Evolutionary conservation across 2,888 invertebrate species (phyloP).

Genomic region (Phyto melanocephala): DNA sequence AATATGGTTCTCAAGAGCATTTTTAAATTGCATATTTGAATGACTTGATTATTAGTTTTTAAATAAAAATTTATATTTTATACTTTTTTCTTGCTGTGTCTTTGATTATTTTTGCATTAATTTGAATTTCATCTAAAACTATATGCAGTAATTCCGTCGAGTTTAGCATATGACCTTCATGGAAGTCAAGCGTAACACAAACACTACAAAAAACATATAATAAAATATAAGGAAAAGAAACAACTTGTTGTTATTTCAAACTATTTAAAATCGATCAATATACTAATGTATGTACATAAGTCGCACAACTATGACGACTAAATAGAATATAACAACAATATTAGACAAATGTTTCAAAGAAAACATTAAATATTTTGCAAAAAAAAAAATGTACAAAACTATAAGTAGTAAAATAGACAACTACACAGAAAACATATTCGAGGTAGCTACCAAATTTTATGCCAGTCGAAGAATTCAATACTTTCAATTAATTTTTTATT

Average conservation of each 20-base stretch:
- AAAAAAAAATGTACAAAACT: too few species aligned
- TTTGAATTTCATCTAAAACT: neutral
- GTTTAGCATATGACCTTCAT: slow-evolving; percentile 41
- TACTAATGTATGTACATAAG: neutral
- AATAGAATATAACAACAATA: neutral
- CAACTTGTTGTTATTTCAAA: neutral
- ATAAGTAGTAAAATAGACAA: too few species aligned
- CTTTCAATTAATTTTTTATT: too few species aligned
- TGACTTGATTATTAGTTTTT: too few species aligned
- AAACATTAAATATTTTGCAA: too few species aligned
- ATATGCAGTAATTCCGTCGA: neutral
- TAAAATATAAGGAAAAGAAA: slow-evolving; percentile 11
- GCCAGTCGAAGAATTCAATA: too few species aligned
- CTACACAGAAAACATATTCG: too few species aligned
- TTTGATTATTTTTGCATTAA: neutral
- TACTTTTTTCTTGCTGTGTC: neutral
- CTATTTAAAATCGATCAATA: neutral
- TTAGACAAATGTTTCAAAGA: too few species aligned
- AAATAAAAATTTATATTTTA: neutral
- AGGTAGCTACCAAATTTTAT: too few species aligned
- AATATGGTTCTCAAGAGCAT: too few species aligned
- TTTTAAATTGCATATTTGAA: too few species aligned
- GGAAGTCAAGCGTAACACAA: slow-evolving; percentile 1
- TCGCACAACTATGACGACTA: slow-evolving; percentile 7
- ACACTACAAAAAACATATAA: neutral